Evolutionary conservation across 2,888 invertebrate species (phyloP).

Genomic region (Ennomos quercinarius): DNA sequence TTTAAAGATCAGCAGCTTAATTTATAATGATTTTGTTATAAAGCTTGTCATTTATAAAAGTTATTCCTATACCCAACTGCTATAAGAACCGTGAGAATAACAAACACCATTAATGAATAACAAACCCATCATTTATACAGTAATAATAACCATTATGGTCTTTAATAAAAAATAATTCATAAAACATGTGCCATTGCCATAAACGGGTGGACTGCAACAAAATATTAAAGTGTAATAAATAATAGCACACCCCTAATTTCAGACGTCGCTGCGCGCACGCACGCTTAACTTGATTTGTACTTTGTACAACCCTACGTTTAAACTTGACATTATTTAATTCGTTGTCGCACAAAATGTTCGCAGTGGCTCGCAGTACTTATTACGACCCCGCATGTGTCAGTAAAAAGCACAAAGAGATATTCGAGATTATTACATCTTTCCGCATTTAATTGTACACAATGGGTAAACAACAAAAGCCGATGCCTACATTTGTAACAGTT

Average conservation of each 20-base stretch:
- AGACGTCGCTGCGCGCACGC: constrained; percentile 70
- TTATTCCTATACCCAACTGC: constrained; percentile 43
- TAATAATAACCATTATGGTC: constrained; percentile 77
- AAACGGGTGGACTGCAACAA: constrained; percentile 78
- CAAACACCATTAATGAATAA: constrained; percentile 77
- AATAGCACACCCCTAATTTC: constrained; percentile 82
- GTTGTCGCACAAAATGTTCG: constrained; percentile 72
- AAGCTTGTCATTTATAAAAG: constrained; percentile 17
- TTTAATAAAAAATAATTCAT: constrained; percentile 80
- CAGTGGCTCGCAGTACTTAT: constrained; percentile 44
- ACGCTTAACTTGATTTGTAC: constrained; percentile 73
- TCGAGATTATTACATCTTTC: constrained; percentile 83
- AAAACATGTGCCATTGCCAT: constrained; percentile 70
- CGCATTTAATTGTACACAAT: constrained; percentile 83
- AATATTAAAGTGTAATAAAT: constrained; percentile 84
- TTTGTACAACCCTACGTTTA: constrained; percentile 74
- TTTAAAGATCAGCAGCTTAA: too few relatives aligned
- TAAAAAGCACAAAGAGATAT: constrained; percentile 79
- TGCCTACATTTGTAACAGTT: constrained; percentile 76
- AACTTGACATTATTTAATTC: constrained; percentile 75
- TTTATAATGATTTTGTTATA: too few relatives aligned
- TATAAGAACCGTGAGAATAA: constrained; percentile 72
- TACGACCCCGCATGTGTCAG: constrained; percentile 78
- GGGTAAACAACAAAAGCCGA: constrained; percentile 77
- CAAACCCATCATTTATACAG: constrained; percentile 71